A percentile compares a stretch with the other conserved stretches of the same genome.
Evolutionary conservation across 1,140 invertebrate species (phyloP).

Genomic region (Anastatus disparis): DNA sequence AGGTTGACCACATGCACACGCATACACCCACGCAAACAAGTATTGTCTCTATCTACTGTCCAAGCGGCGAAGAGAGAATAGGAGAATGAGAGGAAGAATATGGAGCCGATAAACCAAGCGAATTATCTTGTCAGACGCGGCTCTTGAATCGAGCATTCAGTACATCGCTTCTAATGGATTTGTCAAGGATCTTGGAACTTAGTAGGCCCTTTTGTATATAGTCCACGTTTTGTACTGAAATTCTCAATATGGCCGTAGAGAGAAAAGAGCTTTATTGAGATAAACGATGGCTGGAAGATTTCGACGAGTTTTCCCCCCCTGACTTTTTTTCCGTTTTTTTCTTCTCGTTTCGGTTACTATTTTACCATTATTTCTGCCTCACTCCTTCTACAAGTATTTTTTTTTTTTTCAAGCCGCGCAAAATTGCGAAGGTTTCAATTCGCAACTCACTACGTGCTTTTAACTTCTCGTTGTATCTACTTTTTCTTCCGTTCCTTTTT

Average conservation of each 20-base stretch:
- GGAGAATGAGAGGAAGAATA: too few species aligned
- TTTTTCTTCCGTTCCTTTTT: background rate
- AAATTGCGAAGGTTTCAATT: slow-evolving; percentile 35
- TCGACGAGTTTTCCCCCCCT: background rate
- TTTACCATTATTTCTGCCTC: too few species aligned
- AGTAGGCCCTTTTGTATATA: slow-evolving; percentile 12
- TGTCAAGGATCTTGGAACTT: slow-evolving; percentile 38
- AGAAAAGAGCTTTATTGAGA: slow-evolving; percentile 28
- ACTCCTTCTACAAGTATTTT: background rate
- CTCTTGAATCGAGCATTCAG: slow-evolving; percentile 27
- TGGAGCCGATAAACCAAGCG: slow-evolving; percentile 33
- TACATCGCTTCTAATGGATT: slow-evolving; percentile 38
- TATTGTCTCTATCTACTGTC: background rate
- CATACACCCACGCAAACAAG: slow-evolving; percentile 2
- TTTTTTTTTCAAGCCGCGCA: background rate
- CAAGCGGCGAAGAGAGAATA: background rate
- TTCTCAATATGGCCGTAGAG: slow-evolving; percentile 28
- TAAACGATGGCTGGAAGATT: slow-evolving; percentile 28
- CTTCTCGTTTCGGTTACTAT: too few species aligned
- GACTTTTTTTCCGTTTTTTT: background rate
- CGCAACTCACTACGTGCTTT: slow-evolving; percentile 11
- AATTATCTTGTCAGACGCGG: slow-evolving; percentile 37
- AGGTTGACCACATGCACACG: too few species aligned
- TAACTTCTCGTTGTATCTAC: slow-evolving; percentile 7
- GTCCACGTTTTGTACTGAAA: slow-evolving; percentile 13